phyloP scores from a whole-genome alignment of 2,888 invertebrate species.

The Folsomia candida region DNA sequence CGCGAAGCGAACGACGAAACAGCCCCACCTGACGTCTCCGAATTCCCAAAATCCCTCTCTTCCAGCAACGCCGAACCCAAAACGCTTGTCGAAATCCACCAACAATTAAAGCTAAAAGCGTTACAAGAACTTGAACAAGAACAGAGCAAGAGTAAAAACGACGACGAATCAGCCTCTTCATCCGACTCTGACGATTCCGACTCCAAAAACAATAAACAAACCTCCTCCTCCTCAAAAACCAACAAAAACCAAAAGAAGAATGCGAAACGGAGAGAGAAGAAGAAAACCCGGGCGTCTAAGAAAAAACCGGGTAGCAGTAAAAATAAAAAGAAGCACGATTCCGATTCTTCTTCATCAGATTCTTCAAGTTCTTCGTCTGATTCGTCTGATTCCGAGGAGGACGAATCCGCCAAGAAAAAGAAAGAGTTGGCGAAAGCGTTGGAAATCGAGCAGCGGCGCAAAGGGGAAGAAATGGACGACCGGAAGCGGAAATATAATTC shows the following conservation, averaged over 20 bases:
- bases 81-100: constrained; percentile 50
- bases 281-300: constrained; percentile 28
- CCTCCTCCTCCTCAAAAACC: constrained; percentile 29
- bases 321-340: constrained; percentile 10
- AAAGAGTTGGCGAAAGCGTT: constrained; percentile 58
- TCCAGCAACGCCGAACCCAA: constrained; percentile 20
- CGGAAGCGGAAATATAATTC: constrained; percentile 91
- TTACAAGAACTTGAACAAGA: constrained; percentile 59
- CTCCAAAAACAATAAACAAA: constrained; percentile 57
- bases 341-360: constrained; percentile 8
- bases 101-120: constrained; percentile 50
- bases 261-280: constrained; percentile 51
- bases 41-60: constrained; percentile 13
- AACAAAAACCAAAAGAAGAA: constrained; percentile 51
- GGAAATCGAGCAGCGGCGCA: constrained; percentile 64
- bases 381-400: constrained; percentile 53
- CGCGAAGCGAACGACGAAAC: constrained; percentile 52
- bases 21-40: constrained; percentile 18
- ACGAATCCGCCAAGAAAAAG: constrained; percentile 44
- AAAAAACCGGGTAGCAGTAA: constrained; percentile 11
- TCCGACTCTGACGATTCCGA: neutral
- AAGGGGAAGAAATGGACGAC: constrained; percentile 74
- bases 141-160: constrained; percentile 15
- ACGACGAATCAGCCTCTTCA: neutral
- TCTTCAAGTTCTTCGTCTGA: constrained; percentile 41